Base-by-base conservation (phyloP, 2,888 invertebrate species). In the Hipparchia sbordonii region DNA sequence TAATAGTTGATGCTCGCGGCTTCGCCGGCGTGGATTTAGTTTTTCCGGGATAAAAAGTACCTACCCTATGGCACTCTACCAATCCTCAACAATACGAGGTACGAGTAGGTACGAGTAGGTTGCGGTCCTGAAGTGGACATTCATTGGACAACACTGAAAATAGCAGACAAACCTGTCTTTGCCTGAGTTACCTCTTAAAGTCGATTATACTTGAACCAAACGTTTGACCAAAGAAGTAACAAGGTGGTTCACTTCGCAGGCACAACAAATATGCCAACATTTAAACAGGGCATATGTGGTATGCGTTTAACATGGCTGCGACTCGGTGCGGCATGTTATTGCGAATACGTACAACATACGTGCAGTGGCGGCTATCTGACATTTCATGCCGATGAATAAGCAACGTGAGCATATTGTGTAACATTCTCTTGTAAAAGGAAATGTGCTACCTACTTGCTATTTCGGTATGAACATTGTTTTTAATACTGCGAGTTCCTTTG, bases 261-360 rank as follows among this genome's bases (percentile, higher is more conserved):
- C 65, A 33, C 48, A 65, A 51, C 52, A 89, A 90, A 89, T 90
- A 90, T 90, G 87, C 88, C 87, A 88, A 89, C 88, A 90, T 89
- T 87, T 87, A 90, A 87, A 86, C 91, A 89, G 87, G 83, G 85
- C 90, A 89, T 85, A 88, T 88, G 90, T 89, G 89, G 87, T 61
- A 69, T 69, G 61, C 69, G 61, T 60, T 69, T 51, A 61, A 69
- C 92, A 92, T 92, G 85, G 90, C 92, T 89, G 86, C 86, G 87
- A 92, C 88, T 89, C 90, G 87, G 89, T 88, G 91, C 87, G 92
- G 92, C 90, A 92, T 93, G 93, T 93, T 93, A 93, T 93, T 93
- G 91, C 93, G 48, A 61, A 69, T 39, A 57, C 57, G 91, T 90
- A 89, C 91, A 88, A 89, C 92, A 91, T 91, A 92, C 91, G 89